phyloP scores from a whole-genome alignment of 1,140 invertebrate species.

The Pissodes strobi region DNA sequence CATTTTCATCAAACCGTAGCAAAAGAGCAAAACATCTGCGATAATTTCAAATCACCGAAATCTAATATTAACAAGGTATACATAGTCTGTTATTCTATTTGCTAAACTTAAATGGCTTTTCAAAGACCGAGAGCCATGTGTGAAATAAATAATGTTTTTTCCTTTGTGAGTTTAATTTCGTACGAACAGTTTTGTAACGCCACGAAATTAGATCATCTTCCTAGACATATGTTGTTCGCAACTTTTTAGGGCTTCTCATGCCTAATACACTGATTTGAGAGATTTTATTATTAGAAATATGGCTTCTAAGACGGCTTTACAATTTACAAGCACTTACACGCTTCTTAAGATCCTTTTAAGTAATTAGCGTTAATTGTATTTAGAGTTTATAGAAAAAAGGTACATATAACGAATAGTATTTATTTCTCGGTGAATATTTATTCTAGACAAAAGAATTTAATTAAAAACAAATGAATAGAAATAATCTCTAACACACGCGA shows the following conservation, averaged over 20 bases:
- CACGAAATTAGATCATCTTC: slow-evolving; percentile 7
- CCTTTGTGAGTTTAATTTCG: slow-evolving; percentile 2
- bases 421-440: no score
- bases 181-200: not conserved
- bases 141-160: slow-evolving; percentile 3
- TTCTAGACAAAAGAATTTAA: no score
- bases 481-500: no score
- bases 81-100: slow-evolving; percentile 3
- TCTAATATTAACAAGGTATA: no score
- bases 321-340: not conserved
- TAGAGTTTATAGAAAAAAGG: no score
- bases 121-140: not conserved
- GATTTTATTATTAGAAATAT: not conserved
- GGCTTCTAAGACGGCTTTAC: not conserved
- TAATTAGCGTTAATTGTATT: not conserved
- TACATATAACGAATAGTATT: no score
- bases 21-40: no score
- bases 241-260: slow-evolving; percentile 1
- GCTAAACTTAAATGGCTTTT: not conserved
- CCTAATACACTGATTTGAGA: not conserved
- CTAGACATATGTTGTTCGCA: slow-evolving; percentile 1
- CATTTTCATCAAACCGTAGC: no score
- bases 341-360: slow-evolving; percentile 1
- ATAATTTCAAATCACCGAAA: no score
- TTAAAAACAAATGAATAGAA: no score